A percentile compares a stretch with the other conserved stretches of the same genome.
Conservation (phyloP, 1,140 invertebrate genomes). For the Andricus grossulariae region DNA sequence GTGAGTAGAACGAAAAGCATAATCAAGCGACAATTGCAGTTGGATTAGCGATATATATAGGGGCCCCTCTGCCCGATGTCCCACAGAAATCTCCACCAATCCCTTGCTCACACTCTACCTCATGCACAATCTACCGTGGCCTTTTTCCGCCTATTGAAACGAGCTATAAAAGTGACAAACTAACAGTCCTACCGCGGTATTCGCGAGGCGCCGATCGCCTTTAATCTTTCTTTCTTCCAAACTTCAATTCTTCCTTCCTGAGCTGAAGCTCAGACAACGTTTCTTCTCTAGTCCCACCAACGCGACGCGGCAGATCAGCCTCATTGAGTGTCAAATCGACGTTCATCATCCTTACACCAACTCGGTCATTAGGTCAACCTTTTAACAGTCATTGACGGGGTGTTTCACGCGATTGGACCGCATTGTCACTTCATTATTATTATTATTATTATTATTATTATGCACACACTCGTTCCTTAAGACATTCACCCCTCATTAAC, state of each 20-base stretch:
- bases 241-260: neutral
- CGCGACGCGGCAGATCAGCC: constrained; percentile 49
- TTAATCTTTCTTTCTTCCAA: constrained; percentile 36
- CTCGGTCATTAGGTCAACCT: constrained; percentile 56
- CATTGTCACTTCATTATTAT: neutral
- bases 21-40: constrained; percentile 57
- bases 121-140: constrained; percentile 55
- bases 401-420: constrained; percentile 22
- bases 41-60: constrained; percentile 62
- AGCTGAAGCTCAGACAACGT: constrained; percentile 41
- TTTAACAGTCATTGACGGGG: constrained; percentile 53
- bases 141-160: constrained; percentile 63
- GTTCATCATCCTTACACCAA: constrained; percentile 45
- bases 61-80: constrained; percentile 40
- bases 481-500: too few species aligned
- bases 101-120: constrained; percentile 48
- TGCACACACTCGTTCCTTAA: too few species aligned
- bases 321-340: constrained; percentile 37
- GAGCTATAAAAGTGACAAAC: constrained; percentile 72
- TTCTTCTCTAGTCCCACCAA: constrained; percentile 43
- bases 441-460: too few species aligned
- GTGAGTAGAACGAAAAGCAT: constrained; percentile 45
- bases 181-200: constrained; percentile 58
- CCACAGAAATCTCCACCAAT: constrained; percentile 36
- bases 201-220: constrained; percentile 35